Base-by-base conservation (phyloP, 2,113 vertebrate genomes). In the Delphinus delphis region DNA sequence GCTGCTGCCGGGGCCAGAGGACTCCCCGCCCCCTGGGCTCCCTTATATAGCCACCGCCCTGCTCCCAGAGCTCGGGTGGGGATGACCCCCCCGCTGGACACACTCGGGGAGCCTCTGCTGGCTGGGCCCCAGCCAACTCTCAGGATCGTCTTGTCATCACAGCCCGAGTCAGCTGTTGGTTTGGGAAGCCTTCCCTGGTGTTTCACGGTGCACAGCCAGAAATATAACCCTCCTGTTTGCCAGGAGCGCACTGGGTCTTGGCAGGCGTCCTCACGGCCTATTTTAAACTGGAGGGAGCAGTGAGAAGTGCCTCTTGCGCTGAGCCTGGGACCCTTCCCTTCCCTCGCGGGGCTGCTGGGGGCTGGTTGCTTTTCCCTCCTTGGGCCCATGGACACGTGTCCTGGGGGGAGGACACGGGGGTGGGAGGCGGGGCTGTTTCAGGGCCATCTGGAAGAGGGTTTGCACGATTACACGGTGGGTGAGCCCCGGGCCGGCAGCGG, bases 111-210 rank as follows among this genome's bases (percentile, higher is more conserved):
- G 94, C 88, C 79, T 36, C 84, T 0, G 6, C 93, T 90, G 2
- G 62, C 97, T 86, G 95, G 80, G 92, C 62, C 80, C 31, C 0
- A 7, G 83, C 90, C 47, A 41, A 81, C 87, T 81, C 92, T 70
- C 94, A 88, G 90, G 94, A 90, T 70, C 4, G 28, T 97, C 98
- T 98, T 98, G 98, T 98, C 97, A 97, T 98, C 98, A 96, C 97
- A 95, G 97, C 98, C 97, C 62, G 98, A 98, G 98, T 98, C 98
- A 99, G 98, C 98, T 99, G 98, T 98, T 98, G 98, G 77, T 88
- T 77, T 96, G 98, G 98, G 97, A 96, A 98, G 94, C 97, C 97
- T 91, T 97, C 97, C 98, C 91, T 6, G n/a, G 98, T 97, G 38
- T 98, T 98, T 97, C 96, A 96, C n/a, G 68, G 95, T 97, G 96